Percentiles rank a stretch among this genome's conserved stretches.
phyloP scores from a whole-genome alignment of 2,888 invertebrate species.

The Ormyrus thymus region DNA sequence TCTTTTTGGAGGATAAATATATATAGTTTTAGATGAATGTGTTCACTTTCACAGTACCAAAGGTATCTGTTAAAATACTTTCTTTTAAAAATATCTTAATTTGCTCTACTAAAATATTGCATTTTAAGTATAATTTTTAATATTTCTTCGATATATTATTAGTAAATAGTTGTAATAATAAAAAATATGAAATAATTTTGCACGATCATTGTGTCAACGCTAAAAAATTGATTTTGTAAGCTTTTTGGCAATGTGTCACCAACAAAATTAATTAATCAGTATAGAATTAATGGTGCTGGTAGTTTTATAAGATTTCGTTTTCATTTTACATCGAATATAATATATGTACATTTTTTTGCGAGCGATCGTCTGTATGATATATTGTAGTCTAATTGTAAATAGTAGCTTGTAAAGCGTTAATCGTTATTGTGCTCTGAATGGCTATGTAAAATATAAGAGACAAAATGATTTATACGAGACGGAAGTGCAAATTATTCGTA shows the following conservation, averaged over 20 bases:
- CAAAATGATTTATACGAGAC: conserved; percentile 42
- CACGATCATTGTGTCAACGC: background rate
- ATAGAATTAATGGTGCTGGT: conserved; percentile 32
- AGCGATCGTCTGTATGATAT: conserved; percentile 51
- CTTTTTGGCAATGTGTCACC: background rate
- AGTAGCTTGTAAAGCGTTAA: conserved; percentile 55
- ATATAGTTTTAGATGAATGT: no score
- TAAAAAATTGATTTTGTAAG: background rate
- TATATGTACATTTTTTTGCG: conserved; percentile 9
- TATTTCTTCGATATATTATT: no score
- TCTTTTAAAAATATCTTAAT: no score
- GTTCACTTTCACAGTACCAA: no score
- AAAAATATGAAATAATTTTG: background rate
- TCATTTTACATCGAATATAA: conserved; percentile 13
- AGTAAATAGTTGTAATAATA: background rate
- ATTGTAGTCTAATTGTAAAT: conserved; percentile 54
- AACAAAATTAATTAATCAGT: conserved; percentile 11
- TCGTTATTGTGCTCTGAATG: conserved; percentile 52
- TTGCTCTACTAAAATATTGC: no score
- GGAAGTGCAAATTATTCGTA: conserved; percentile 26
- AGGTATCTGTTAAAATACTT: no score
- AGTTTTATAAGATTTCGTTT: conserved; percentile 13
- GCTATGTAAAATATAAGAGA: conserved; percentile 50
- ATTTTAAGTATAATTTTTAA: no score
- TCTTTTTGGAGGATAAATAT: no score